Conservation (phyloP, 2,113 vertebrate genomes). For the Chamaea fasciata region DNA sequence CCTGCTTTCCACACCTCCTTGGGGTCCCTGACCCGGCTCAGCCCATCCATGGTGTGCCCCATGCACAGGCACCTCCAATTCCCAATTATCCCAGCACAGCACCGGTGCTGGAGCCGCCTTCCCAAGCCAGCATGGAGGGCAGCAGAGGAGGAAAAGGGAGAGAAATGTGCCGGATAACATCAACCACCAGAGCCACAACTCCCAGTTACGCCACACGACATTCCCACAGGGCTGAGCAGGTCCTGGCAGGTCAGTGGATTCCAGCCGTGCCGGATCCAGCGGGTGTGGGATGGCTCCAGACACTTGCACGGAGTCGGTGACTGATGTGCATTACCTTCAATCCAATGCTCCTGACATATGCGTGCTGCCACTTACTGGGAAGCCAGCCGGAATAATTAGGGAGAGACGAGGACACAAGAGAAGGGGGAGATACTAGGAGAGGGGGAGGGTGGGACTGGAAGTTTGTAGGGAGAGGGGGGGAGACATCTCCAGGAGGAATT, state of each 20-base stretch:
- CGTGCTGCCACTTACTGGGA: background rate
- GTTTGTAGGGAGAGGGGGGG: background rate
- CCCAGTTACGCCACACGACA: background rate
- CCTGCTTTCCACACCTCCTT: background rate
- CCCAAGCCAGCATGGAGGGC: background rate
- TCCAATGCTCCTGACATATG: background rate
- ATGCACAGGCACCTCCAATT: background rate
- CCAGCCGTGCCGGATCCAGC: background rate
- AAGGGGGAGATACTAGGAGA: background rate
- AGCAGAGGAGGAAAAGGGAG: background rate
- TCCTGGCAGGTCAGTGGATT: background rate
- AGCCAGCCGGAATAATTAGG: background rate
- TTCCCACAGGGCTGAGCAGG: background rate
- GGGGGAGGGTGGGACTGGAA: background rate
- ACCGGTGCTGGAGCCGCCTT: rapidly evolving
- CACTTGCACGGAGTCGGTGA: background rate
- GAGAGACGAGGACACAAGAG: background rate
- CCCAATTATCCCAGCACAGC: background rate
- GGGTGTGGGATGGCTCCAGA: background rate
- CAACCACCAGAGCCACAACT: background rate
- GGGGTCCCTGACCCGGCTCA: background rate
- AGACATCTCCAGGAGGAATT: background rate
- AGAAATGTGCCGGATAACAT: background rate
- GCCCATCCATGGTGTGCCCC: background rate
- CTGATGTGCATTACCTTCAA: background rate